Base-by-base conservation (phyloP, 2,888 invertebrate species). In the Epistrophe grossulariae region DNA sequence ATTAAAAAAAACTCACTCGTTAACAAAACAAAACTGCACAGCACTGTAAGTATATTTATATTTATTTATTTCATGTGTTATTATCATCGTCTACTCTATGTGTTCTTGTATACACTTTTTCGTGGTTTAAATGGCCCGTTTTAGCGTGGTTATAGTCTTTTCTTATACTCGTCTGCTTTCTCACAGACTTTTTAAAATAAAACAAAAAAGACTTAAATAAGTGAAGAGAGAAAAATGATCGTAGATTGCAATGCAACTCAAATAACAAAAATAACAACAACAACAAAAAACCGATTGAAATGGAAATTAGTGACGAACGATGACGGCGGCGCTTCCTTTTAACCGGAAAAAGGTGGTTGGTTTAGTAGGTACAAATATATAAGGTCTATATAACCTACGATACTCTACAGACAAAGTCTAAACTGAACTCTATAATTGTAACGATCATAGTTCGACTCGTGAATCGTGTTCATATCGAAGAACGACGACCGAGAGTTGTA, bases 151-250 rank as follows among this genome's bases (percentile, higher is more conserved):
- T 62, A 19, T 19, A 45, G 38, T 79, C 55, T 68, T n/a, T n/a
- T n/a, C n/a, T n/a, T n/a, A n/a, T 79, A 35, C 73, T 72, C 72
- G 62, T 82, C 74, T 85, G 78, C 81, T 82, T 85, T 85, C 77
- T 55, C 80, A 76, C 43, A 48, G 28, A 55, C 43, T 45, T 70
- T 79, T 60, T n/a, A n/a, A 5, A 15, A 15, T 11, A 9, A 10
- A 35, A 35, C 9, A 35, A 35, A 35, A 19, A 40, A 64, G 15
- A 17, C 28, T 35, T 6, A 55, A 24, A 28, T 55, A 9, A 45
- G 8, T 38, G 9, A 24, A 24, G 9, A 43, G 40, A 40, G 68
- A 64, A 52, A 78, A 55, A 77, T 59, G 60, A 60, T 62, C 28
- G 48, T 60, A 73, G 57, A 45, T 72, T 15, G 28, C 31, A 19